These are phyloP conservation scores for Orthonevra nobilis DNA, from an alignment of 2,888 invertebrate genomes.

Conservation along the genomic window DNA sequence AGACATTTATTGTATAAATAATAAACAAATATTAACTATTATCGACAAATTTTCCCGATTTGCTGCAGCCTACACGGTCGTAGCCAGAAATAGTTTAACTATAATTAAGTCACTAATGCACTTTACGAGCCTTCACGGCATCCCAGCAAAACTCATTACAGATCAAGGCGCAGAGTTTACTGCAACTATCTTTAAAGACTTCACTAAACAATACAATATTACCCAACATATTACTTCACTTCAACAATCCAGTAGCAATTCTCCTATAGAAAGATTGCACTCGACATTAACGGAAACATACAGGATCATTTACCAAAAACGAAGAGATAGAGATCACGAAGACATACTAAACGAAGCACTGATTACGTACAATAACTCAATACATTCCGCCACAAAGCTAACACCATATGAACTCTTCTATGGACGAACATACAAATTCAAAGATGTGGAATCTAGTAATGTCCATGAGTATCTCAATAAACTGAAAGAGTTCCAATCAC, in stretches of 20 bases:
- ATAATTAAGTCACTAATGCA: conserved; percentile 21
- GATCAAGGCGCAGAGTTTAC: conserved; percentile 48
- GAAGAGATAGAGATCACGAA: conserved; percentile 39
- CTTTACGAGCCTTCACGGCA: conserved; percentile 28
- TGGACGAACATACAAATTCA: conserved; percentile 37
- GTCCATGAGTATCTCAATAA: conserved; percentile 29
- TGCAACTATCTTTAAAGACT: conserved; percentile 52
- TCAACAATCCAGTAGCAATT: conserved; percentile 50
- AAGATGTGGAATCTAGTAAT: conserved; percentile 5
- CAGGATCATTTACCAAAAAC: conserved; percentile 46
- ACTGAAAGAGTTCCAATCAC: conserved; percentile 24
- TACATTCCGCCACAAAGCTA: conserved; percentile 42
- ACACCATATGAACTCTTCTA: conserved; percentile 39
- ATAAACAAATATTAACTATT: conserved; percentile 29
- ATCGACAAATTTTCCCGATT: conserved; percentile 46
- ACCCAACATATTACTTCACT: conserved; percentile 41
- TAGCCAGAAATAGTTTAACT: conserved; percentile 29
- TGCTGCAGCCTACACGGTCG: conserved; percentile 21
- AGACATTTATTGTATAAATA: conserved; percentile 55
- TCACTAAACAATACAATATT: conserved; percentile 39
- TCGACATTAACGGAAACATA: conserved; percentile 64
- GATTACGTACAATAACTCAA: conserved; percentile 42
- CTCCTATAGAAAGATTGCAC: conserved; percentile 58
- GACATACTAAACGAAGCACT: conserved; percentile 52
- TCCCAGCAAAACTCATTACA: conserved; percentile 24